A percentile compares a stretch with the other conserved stretches of the same genome.
Evolutionary conservation across 2,113 vertebrate genomes (phyloP).

Genomic region (Condylura cristata): DNA sequence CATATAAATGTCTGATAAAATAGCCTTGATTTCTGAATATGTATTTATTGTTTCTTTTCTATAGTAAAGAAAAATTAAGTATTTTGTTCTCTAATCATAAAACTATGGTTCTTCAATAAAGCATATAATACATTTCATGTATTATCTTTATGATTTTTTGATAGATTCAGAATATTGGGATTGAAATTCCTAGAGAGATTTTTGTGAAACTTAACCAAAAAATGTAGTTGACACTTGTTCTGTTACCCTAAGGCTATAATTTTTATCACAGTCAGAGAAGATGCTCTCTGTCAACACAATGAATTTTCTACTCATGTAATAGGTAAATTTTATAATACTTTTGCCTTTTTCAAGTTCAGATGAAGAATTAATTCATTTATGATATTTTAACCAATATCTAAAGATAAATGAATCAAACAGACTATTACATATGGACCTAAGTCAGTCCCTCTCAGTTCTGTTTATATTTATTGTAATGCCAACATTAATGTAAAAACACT

Average conservation of each 20-base stretch:
- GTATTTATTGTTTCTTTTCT: background rate
- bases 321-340: constrained; percentile 66
- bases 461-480: background rate
- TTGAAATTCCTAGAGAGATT: constrained; percentile 75
- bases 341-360: constrained; percentile 68
- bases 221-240: constrained; percentile 85
- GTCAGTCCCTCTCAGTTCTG: background rate
- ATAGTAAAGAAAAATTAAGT: constrained; percentile 30
- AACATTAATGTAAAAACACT: background rate
- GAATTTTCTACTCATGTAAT: constrained; percentile 76
- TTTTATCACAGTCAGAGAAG: constrained; percentile 81
- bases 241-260: constrained; percentile 84
- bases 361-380: constrained; percentile 58
- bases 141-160: constrained; percentile 50
- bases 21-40: background rate
- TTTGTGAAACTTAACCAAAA: constrained; percentile 80
- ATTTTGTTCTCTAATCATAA: constrained; percentile 52
- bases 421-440: background rate
- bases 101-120: constrained; percentile 31
- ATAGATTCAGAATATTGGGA: constrained; percentile 76
- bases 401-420: background rate
- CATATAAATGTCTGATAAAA: background rate
- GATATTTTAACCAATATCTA: background rate
- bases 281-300: constrained; percentile 81
- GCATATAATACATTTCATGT: background rate